Conservation (phyloP, 2,888 invertebrate species). For the Schizotus pectinicornis region DNA sequence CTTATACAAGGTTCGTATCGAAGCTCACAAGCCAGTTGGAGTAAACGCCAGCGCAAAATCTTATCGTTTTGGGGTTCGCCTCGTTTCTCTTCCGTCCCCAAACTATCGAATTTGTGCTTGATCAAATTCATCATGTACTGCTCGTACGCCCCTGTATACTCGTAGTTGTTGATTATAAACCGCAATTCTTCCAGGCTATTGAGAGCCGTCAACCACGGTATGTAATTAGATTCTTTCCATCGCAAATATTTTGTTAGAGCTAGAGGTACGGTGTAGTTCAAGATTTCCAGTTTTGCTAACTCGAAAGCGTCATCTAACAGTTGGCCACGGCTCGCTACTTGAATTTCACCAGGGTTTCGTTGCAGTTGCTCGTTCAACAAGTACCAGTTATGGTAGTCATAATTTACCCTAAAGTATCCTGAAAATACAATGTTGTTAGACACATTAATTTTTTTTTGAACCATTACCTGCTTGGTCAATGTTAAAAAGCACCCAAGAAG, state of each 20-base stretch:
- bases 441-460: neutral
- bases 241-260: conserved; percentile 70
- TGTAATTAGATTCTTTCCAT: conserved; percentile 66
- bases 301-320: conserved; percentile 76
- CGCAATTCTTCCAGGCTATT: conserved; percentile 63
- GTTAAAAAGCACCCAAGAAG: conserved; percentile 68
- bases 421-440: conserved; percentile 16
- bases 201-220: conserved; percentile 71
- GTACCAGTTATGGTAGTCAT: conserved; percentile 66
- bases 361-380: conserved; percentile 59
- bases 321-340: conserved; percentile 70
- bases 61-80: conserved; percentile 64
- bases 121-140: conserved; percentile 47
- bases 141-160: conserved; percentile 60
- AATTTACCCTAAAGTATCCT: conserved; percentile 71
- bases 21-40: conserved; percentile 66
- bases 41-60: conserved; percentile 64
- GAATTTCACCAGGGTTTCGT: conserved; percentile 57
- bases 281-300: conserved; percentile 64
- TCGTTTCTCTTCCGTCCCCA: conserved; percentile 62
- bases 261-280: conserved; percentile 68
- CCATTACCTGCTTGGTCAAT: conserved; percentile 63
- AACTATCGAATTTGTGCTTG: conserved; percentile 54
- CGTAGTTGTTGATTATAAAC: conserved; percentile 60
- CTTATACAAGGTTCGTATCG: conserved; percentile 63